A percentile compares a stretch with the other conserved stretches of the same genome.
Evolutionary conservation across 64 coral and sea anemone species (phyloP).

Genomic region (Porites lutea): DNA sequence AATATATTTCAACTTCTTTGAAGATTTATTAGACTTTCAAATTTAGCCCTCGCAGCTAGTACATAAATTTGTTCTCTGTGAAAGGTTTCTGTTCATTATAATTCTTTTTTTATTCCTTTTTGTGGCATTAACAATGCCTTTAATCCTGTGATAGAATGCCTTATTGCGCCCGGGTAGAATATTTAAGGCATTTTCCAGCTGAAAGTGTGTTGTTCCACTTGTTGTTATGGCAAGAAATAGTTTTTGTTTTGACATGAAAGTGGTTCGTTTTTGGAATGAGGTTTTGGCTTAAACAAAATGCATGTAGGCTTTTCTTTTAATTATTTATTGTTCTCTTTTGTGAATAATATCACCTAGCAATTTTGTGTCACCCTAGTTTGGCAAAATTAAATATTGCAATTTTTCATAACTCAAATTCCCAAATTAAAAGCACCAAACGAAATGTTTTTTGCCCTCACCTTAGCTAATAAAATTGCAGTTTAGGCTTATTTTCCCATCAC

Average conservation of each 20-base stretch:
- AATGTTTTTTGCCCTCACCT: not conserved
- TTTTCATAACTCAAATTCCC: not conserved
- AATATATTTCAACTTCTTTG: conserved; percentile 21
- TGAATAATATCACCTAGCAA: conserved; percentile 36
- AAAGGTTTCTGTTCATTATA: not conserved
- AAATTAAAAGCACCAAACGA: not conserved
- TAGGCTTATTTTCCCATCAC: no score
- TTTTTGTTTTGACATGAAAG: conserved; percentile 18
- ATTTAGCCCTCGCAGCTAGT: conserved; percentile 14
- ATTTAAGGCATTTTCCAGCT: not conserved
- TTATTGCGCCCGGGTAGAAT: not conserved
- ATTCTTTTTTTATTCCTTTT: not conserved
- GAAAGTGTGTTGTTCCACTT: not conserved
- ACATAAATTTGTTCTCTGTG: conserved; percentile 26
- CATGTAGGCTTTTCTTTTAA: conserved; percentile 48
- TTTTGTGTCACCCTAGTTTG: not conserved
- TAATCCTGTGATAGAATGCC: conserved; percentile 1
- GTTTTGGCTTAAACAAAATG: conserved; percentile 72
- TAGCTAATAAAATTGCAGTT: no score
- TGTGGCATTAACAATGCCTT: conserved; percentile 20
- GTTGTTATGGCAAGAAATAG: not conserved
- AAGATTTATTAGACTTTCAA: conserved; percentile 31
- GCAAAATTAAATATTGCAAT: not conserved
- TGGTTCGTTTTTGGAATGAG: not conserved
- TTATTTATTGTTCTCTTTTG: conserved; percentile 66